Conservation (phyloP, 1,140 invertebrate species). For the Nebria ingens region DNA sequence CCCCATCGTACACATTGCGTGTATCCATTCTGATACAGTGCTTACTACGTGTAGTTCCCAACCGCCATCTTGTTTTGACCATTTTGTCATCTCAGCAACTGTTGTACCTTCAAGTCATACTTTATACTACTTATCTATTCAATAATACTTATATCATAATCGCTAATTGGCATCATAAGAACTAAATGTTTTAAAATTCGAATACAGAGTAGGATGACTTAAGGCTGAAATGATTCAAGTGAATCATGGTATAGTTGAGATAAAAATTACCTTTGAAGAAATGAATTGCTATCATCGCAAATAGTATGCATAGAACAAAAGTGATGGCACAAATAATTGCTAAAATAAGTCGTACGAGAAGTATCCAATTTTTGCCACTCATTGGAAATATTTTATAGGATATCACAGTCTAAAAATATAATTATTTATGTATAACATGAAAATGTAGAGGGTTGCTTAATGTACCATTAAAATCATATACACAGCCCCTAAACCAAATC, state of each 20-base stretch:
- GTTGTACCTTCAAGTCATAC: background rate
- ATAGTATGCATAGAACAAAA: constrained; percentile 16
- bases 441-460: background rate
- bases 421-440: background rate
- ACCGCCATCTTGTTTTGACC: constrained; percentile 46
- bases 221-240: no score
- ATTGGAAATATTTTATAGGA: background rate
- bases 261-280: constrained; percentile 22
- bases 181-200: no score
- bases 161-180: constrained; percentile 6
- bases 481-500: constrained; percentile 47
- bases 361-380: constrained; percentile 4
- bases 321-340: constrained; percentile 14
- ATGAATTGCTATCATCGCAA: constrained; percentile 16
- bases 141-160: no score
- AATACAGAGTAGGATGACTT: no score
- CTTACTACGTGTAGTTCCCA: constrained; percentile 46
- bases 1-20: constrained; percentile 42
- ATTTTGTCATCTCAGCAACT: constrained; percentile 35
- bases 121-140: constrained; percentile 2
- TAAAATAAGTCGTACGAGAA: constrained; percentile 13
- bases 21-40: constrained; percentile 50
- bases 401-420: background rate
- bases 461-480: constrained; percentile 49
- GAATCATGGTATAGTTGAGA: no score